These are phyloP conservation scores for Pungitius pungitius DNA, from an alignment of 2,113 vertebrate species.

Conservation along the genomic window DNA sequence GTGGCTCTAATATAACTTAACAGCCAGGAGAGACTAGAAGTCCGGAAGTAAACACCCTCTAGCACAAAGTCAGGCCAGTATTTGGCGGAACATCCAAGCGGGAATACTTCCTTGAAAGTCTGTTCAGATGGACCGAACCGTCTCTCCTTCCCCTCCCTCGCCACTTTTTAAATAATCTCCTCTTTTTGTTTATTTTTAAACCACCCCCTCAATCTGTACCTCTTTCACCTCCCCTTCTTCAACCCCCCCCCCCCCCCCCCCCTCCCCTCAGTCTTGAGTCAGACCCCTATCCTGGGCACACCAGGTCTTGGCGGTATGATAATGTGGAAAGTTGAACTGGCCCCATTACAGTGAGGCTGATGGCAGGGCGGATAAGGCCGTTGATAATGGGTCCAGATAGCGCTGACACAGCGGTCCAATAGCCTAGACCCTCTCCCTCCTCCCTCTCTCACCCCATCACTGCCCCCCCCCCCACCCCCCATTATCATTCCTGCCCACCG, in stretches of 20 bases:
- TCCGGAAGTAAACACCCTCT: slow-evolving; percentile 39
- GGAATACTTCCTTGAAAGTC: background rate
- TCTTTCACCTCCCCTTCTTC: slow-evolving; percentile 57
- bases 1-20: slow-evolving; percentile 55
- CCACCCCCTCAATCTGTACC: slow-evolving; percentile 15
- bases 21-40: slow-evolving; percentile 45
- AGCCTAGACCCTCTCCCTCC: slow-evolving; percentile 82
- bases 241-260: slow-evolving; percentile 13
- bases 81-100: slow-evolving; percentile 20
- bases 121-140: slow-evolving; percentile 4
- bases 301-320: slow-evolving; percentile 98
- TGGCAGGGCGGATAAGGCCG: slow-evolving; percentile 90
- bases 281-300: slow-evolving; percentile 86
- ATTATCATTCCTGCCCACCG: slow-evolving; percentile 99
- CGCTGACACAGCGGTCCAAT: slow-evolving; percentile 91
- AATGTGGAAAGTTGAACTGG: slow-evolving; percentile 99
- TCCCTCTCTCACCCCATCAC: slow-evolving; percentile 70
- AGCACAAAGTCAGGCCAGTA: slow-evolving; percentile 21
- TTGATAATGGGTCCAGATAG: slow-evolving; percentile 99
- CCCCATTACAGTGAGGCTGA: slow-evolving; percentile 98
- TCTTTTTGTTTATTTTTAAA: slow-evolving; percentile 8
- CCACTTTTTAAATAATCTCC: slow-evolving; percentile 36
- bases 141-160: background rate
- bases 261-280: slow-evolving; percentile 76
- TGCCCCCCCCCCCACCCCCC: slow-evolving; percentile 75